phyloP scores from a whole-genome alignment of 2,113 vertebrate genomes.

The Piprites chloris region DNA sequence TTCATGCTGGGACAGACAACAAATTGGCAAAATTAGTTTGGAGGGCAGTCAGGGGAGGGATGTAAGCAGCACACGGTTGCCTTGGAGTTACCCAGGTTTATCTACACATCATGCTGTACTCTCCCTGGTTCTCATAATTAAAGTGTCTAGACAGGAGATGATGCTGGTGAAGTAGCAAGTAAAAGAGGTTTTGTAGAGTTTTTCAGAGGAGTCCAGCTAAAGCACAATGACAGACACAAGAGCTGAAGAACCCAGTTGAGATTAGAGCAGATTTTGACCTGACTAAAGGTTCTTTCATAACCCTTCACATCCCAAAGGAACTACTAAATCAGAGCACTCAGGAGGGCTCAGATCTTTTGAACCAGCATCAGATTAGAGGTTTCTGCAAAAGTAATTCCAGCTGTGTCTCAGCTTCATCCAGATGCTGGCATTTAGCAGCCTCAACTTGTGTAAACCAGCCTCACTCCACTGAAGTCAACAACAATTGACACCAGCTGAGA shows the following conservation, averaged over 20 bases:
- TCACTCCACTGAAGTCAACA: slow-evolving; percentile 45
- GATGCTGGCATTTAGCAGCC: slow-evolving; percentile 23
- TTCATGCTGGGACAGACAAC: background rate
- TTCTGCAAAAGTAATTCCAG: slow-evolving; percentile 34
- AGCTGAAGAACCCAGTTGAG: slow-evolving; percentile 37
- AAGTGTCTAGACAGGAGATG: slow-evolving; percentile 77
- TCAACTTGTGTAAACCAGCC: slow-evolving; percentile 60
- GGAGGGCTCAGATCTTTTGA: slow-evolving; percentile 3
- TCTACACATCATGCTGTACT: slow-evolving; percentile 34
- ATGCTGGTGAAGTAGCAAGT: slow-evolving; percentile 62
- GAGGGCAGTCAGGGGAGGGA: background rate
- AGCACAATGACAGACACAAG: slow-evolving; percentile 41
- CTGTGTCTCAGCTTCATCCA: background rate
- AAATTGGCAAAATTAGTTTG: background rate
- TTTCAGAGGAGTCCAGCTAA: slow-evolving; percentile 60
- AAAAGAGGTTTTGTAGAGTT: slow-evolving; percentile 69
- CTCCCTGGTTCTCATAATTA: slow-evolving; percentile 70
- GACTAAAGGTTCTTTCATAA: slow-evolving; percentile 47
- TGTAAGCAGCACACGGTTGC: background rate
- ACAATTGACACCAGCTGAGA: slow-evolving; percentile 62
- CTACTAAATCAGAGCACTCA: slow-evolving; percentile 51
- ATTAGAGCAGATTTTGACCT: slow-evolving; percentile 12
- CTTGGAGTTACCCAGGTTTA: slow-evolving; percentile 56
- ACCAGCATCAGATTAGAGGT: background rate
- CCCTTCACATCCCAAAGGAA: background rate